Percentiles rank a stretch among this genome's conserved stretches.
phyloP scores from a whole-genome alignment of 2,888 invertebrate genomes.

The Cetonia aurata region DNA sequence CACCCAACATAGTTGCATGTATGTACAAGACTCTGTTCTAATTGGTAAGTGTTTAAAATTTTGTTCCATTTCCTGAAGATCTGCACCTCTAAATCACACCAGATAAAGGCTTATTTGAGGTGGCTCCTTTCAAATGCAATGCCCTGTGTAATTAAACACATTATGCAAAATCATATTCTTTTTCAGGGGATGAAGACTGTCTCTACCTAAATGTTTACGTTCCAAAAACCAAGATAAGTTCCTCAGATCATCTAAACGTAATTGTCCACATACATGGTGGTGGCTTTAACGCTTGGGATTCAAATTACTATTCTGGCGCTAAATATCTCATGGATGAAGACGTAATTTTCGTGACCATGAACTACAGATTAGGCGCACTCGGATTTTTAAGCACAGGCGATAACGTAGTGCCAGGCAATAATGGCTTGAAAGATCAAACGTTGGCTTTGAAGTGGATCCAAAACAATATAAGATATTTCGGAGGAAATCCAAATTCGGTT shows the following conservation, averaged over 20 bases:
- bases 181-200: conserved; percentile 74
- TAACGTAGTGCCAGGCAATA: conserved; percentile 74
- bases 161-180: too few relatives aligned
- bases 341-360: conserved; percentile 60
- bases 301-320: conserved; percentile 62
- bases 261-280: conserved; percentile 69
- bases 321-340: conserved; percentile 64
- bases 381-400: conserved; percentile 81
- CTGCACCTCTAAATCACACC: too few relatives aligned
- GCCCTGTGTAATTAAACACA: too few relatives aligned
- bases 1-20: conserved; percentile 43
- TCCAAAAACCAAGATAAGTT: conserved; percentile 66
- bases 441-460: conserved; percentile 77
- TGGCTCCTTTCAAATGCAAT: too few relatives aligned
- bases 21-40: background rate
- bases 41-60: background rate
- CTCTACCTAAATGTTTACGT: conserved; percentile 75
- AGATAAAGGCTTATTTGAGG: too few relatives aligned
- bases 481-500: conserved; percentile 76
- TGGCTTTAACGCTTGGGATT: conserved; percentile 63
- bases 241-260: conserved; percentile 61
- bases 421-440: conserved; percentile 78
- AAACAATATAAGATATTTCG: conserved; percentile 75
- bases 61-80: background rate
- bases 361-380: conserved; percentile 62